These are phyloP conservation scores for Oxygymnocypris stewartii DNA, from an alignment of 2,113 vertebrate species.

Conservation along the genomic window DNA sequence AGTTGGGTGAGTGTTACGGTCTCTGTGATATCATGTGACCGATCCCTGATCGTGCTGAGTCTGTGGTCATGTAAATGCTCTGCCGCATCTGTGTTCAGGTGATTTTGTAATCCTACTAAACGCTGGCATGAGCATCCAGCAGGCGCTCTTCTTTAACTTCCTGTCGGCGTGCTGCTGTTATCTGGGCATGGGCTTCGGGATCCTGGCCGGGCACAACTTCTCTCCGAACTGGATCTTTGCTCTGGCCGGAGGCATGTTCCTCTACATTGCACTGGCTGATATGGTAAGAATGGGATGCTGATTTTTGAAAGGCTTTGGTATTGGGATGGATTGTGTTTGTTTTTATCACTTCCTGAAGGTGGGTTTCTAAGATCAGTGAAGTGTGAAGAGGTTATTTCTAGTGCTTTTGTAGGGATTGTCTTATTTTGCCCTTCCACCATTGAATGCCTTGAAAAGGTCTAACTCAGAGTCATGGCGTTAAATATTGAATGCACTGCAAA, in stretches of 20 bases:
- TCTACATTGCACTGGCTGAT: conserved; percentile 96
- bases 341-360: neutral
- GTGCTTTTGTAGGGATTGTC: neutral
- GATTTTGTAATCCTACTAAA: conserved; percentile 98
- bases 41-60: neutral
- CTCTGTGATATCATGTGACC: neutral
- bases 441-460: neutral
- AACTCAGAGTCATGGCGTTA: neutral
- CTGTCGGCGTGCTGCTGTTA: conserved; percentile 97
- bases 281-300: conserved; percentile 79
- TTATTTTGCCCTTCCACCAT: too few species aligned
- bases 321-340: too few species aligned
- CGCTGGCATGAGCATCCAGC: conserved; percentile 93
- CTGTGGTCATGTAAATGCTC: neutral
- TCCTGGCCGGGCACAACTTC: conserved; percentile 95
- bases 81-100: conserved; percentile 69
- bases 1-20: conserved; percentile 80
- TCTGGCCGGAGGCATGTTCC: conserved; percentile 96
- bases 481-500: neutral
- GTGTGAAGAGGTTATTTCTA: neutral
- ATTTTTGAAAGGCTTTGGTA: neutral
- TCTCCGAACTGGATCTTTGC: conserved; percentile 98
- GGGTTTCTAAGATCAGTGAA: neutral
- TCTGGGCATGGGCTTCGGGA: conserved; percentile 90
- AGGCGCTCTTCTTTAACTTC: conserved; percentile 98